Evolutionary conservation across 2,113 vertebrate genomes (phyloP), one percentile per base, ranked within the genome.

Genomic region (Phycodurus eques): DNA sequence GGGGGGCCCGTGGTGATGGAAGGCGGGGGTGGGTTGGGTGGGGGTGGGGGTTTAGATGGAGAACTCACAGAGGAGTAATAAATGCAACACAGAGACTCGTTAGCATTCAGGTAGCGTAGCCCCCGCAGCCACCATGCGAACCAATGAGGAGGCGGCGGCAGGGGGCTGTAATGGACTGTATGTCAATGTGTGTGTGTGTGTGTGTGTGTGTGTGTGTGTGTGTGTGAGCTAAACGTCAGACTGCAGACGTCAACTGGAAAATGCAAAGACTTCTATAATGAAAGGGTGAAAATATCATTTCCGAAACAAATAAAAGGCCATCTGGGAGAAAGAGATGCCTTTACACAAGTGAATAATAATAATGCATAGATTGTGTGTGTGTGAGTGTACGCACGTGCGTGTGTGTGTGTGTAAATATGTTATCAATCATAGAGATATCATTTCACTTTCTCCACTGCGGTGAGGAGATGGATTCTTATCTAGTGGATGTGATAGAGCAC

Each of bases 41-140:
- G 27, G 54, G 76, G 54, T 39, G 14, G n/a, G 20, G 59, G 69
- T 51, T 42, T 8, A 65, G 61, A 66, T 43, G 53, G n/a, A 51
- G 66, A 62, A 64, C 33, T 66, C 60, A 68, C 61, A 61, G 62
- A 72, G 77, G 75, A 80, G 78, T 70, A 76, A 84, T 83, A 83
- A 84, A 85, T 80, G 80, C 71, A 81, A 68, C 1, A 22, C 3
- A 64, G 64, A 65, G 47, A 57, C 67, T 80, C 57, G 79, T 92
- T 89, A 88, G 83, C 88, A 90, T 92, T 90, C 92, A 89, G 85
- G 72, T 53, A 68, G 77, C 51, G 71, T 79, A 22, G 75, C 80
- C 77, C 68, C 11, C 17, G 73, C 74, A 80, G 76, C 80, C 51
- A 70, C 86, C 89, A 83, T 74, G 76, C 83, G 80, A 89, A 85